Percentiles rank a stretch among this genome's conserved stretches.
These are phyloP conservation scores for Sebastiscus albofasciatus DNA, from an alignment of 2,797 vertebrate genomes.

Conservation along the genomic window DNA sequence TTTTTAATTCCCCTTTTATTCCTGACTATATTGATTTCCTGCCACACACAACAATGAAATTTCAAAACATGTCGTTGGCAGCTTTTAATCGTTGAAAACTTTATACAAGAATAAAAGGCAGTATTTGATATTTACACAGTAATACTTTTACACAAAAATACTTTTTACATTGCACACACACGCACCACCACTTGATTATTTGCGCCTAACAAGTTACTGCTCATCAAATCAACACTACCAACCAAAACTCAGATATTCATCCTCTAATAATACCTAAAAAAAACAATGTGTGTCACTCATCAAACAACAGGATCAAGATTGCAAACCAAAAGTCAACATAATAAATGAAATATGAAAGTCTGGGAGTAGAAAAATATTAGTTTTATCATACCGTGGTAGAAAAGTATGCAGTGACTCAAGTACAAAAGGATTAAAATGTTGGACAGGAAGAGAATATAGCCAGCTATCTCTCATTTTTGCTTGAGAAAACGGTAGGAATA, in stretches of 20 bases:
- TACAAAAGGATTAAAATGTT: conserved; percentile 62
- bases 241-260: conserved; percentile 35
- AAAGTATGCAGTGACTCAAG: conserved; percentile 65
- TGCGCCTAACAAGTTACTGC: conserved; percentile 34
- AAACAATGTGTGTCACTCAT: conserved; percentile 5
- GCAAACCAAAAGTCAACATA: conserved; percentile 32
- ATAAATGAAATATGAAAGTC: conserved; percentile 40
- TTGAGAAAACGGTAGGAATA: conserved; percentile 63
- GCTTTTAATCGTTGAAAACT: conserved; percentile 64
- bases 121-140: conserved; percentile 83
- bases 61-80: conserved; percentile 24
- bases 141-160: conserved; percentile 56
- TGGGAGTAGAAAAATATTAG: conserved; percentile 67
- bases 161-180: conserved; percentile 61
- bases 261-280: conserved; percentile 9
- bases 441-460: conserved; percentile 81
- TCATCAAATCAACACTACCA: conserved; percentile 38
- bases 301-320: conserved; percentile 29
- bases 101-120: conserved; percentile 76
- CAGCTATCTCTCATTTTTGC: conserved; percentile 83
- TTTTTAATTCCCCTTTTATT: background rate
- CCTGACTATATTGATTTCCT: background rate
- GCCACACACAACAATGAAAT: background rate
- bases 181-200: conserved; percentile 43
- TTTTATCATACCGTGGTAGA: conserved; percentile 60